Conservation (phyloP, 1,140 invertebrate species). For the Achroia grisella region DNA sequence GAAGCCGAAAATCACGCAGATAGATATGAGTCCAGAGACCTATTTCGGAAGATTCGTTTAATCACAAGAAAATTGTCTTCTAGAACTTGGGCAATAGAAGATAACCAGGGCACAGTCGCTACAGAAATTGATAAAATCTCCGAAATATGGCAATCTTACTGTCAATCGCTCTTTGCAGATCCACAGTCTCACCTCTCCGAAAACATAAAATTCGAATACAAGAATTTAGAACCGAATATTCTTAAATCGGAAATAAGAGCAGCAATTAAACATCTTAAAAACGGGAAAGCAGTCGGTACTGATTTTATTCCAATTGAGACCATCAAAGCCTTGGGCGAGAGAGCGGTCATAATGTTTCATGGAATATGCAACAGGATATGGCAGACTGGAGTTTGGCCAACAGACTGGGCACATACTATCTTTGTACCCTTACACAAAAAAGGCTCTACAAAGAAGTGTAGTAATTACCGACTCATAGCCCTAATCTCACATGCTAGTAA, state of each 20-base stretch:
- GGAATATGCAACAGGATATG: slow-evolving; percentile 12
- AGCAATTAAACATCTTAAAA: background rate
- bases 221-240: background rate
- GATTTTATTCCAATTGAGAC: background rate
- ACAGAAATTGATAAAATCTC: slow-evolving; percentile 15
- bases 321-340: background rate
- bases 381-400: slow-evolving; percentile 12
- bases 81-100: slow-evolving; percentile 3
- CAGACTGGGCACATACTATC: slow-evolving; percentile 14
- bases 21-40: background rate
- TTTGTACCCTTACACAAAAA: slow-evolving; percentile 22
- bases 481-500: slow-evolving; percentile 16
- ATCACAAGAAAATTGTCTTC: slow-evolving; percentile 4
- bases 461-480: slow-evolving; percentile 13
- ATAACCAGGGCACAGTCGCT: slow-evolving; percentile 5
- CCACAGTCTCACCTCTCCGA: slow-evolving; percentile 12
- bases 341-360: slow-evolving; percentile 5
- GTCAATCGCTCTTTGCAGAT: slow-evolving; percentile 20
- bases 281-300: background rate
- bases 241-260: background rate
- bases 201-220: too few species aligned
- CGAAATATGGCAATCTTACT: slow-evolving; percentile 17
- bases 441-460: slow-evolving; percentile 13
- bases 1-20: background rate
- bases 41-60: too few species aligned